These are phyloP conservation scores for Mythimna albipuncta DNA, from an alignment of 2,888 invertebrate species.

Conservation along the genomic window DNA sequence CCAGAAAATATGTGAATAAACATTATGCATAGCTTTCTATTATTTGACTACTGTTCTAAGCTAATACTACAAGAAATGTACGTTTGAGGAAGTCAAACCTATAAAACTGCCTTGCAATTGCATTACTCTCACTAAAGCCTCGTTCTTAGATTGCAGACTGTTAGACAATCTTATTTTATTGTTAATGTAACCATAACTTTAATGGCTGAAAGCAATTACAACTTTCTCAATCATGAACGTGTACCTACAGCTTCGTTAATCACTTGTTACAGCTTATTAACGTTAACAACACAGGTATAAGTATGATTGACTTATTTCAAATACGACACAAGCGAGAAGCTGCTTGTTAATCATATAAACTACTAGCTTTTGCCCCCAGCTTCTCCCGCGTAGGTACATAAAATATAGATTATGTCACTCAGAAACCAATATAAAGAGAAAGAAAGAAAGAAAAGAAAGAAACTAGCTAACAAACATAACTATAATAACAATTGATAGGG, in stretches of 20 bases:
- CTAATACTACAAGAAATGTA: background rate
- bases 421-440: too few species aligned
- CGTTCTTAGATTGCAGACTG: background rate
- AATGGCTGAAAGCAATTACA: slow-evolving; percentile 16
- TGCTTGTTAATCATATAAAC: too few species aligned
- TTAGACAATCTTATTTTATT: slow-evolving; percentile 1
- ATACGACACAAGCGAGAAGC: too few species aligned
- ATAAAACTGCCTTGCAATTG: background rate
- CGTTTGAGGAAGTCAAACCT: too few species aligned
- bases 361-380: too few species aligned
- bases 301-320: slow-evolving; percentile 4
- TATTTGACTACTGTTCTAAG: background rate
- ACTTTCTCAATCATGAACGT: slow-evolving; percentile 25
- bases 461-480: too few species aligned
- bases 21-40: background rate
- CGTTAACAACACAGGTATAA: background rate
- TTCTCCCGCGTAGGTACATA: too few species aligned
- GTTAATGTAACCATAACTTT: slow-evolving; percentile 8
- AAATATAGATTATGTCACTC: too few species aligned
- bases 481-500: too few species aligned
- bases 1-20: background rate
- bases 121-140: background rate
- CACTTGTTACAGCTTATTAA: background rate
- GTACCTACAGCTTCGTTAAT: background rate
- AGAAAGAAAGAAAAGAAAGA: too few species aligned